phyloP scores from a whole-genome alignment of 2,113 vertebrate genomes.

The Echinops telfairi region DNA sequence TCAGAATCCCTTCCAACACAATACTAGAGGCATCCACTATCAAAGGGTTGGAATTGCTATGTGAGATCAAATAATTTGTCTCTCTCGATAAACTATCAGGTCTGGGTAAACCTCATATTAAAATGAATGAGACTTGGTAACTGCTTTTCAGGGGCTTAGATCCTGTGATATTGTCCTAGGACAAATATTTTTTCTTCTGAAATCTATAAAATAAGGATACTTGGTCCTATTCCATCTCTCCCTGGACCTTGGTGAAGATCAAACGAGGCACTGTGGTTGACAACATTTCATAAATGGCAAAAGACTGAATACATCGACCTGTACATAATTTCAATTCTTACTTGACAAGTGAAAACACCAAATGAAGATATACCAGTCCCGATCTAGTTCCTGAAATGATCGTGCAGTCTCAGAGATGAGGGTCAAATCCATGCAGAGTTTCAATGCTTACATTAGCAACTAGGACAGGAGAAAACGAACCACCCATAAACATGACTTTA shows the following conservation, averaged over 20 bases:
- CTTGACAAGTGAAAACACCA: conserved; percentile 31
- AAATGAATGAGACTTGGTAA: background rate
- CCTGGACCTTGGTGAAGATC: background rate
- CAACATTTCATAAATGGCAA: background rate
- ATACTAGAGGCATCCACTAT: background rate
- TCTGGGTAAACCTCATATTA: background rate
- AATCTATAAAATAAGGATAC: background rate
- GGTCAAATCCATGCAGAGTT: conserved; percentile 25
- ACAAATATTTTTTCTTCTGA: background rate
- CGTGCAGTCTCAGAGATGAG: background rate
- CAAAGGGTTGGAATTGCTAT: background rate
- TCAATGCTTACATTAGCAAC: conserved; percentile 63
- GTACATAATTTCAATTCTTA: background rate
- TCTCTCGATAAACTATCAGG: background rate
- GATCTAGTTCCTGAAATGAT: conserved; percentile 33
- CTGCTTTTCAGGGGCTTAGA: background rate
- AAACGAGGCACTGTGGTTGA: background rate
- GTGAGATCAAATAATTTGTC: background rate
- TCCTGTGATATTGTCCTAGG: background rate
- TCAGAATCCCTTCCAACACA: background rate
- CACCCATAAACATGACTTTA: conserved; percentile 72
- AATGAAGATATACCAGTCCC: background rate
- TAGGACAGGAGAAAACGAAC: conserved; percentile 67
- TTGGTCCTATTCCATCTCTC: background rate
- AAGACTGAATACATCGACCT: background rate